A percentile compares a stretch with the other conserved stretches of the same genome.
Conservation (phyloP, 1,140 invertebrate genomes). For the Dermatophagoides farinae region DNA sequence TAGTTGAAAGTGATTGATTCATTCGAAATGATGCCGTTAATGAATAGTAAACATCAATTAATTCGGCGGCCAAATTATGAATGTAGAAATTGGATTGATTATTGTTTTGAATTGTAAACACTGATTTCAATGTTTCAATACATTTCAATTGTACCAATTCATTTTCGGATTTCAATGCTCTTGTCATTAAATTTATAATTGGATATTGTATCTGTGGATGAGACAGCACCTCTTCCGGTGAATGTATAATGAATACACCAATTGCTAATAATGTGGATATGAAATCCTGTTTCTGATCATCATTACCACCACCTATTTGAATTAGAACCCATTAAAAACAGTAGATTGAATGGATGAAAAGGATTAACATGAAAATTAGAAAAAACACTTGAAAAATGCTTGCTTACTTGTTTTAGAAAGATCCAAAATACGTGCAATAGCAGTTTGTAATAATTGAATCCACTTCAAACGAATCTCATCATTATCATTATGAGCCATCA, state of each 20-base stretch:
- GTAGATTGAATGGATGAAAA: neutral
- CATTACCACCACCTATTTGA: constrained; percentile 20
- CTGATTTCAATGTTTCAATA: constrained; percentile 48
- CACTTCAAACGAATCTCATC: constrained; percentile 40
- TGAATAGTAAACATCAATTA: constrained; percentile 22
- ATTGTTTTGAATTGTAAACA: constrained; percentile 45
- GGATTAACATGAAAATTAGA: neutral
- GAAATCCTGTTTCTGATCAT: constrained; percentile 56
- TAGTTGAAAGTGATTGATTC: constrained; percentile 13
- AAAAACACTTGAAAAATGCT: neutral
- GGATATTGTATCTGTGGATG: constrained; percentile 67
- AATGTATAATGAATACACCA: constrained; percentile 61
- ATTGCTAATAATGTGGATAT: constrained; percentile 63
- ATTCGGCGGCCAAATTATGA: constrained; percentile 44
- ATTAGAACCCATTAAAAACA: neutral
- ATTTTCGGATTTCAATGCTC: constrained; percentile 54
- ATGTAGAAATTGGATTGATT: constrained; percentile 51
- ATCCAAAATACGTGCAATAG: constrained; percentile 67
- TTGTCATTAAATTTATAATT: constrained; percentile 74
- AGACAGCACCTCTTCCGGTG: constrained; percentile 47
- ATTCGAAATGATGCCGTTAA: constrained; percentile 8
- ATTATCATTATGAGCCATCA: constrained; percentile 39
- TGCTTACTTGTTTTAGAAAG: constrained; percentile 48
- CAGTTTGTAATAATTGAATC: constrained; percentile 57
- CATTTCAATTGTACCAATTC: constrained; percentile 51